phyloP scores from a whole-genome alignment of 1,140 invertebrate genomes.

The Leptestheria dahalacensis region DNA sequence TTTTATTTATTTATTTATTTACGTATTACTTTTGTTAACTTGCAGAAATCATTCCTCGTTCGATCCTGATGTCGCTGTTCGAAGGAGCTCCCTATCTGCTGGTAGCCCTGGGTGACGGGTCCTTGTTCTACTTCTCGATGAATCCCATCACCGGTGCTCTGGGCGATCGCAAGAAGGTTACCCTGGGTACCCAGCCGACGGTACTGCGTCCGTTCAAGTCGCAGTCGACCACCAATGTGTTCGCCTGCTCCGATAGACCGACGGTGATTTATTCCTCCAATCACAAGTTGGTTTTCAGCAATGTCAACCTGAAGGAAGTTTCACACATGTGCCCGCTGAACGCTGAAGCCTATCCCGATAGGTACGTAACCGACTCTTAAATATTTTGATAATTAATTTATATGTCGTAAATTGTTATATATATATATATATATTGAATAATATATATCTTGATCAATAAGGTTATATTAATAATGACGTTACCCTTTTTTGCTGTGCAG shows the following conservation, averaged over 20 bases:
- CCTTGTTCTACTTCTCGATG: slow-evolving; percentile 88
- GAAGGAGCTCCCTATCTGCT: slow-evolving; percentile 81
- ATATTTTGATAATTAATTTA: no score
- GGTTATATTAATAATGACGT: no score
- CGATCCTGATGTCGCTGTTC: slow-evolving; percentile 85
- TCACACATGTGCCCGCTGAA: slow-evolving; percentile 97
- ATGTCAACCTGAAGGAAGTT: slow-evolving; percentile 96
- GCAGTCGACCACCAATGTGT: slow-evolving; percentile 86
- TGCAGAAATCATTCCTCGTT: slow-evolving; percentile 85
- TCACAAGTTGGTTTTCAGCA: slow-evolving; percentile 97
- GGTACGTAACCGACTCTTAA: no score
- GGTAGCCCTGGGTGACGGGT: slow-evolving; percentile 90
- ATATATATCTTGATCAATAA: no score
- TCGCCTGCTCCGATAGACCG: slow-evolving; percentile 94
- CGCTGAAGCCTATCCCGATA: slow-evolving; percentile 79
- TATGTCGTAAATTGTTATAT: no score
- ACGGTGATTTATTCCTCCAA: slow-evolving; percentile 98
- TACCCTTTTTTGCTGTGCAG: no score
- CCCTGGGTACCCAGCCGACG: slow-evolving; percentile 92
- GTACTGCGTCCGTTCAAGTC: slow-evolving; percentile 81
- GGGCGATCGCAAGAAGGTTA: slow-evolving; percentile 77
- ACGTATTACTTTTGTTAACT: no score
- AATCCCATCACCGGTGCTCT: slow-evolving; percentile 52
- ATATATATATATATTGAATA: no score
- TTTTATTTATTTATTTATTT: no score